A percentile compares a stretch with the other conserved stretches of the same genome.
phyloP scores from a whole-genome alignment of 2,113 vertebrate species.

The Columba janthina region DNA sequence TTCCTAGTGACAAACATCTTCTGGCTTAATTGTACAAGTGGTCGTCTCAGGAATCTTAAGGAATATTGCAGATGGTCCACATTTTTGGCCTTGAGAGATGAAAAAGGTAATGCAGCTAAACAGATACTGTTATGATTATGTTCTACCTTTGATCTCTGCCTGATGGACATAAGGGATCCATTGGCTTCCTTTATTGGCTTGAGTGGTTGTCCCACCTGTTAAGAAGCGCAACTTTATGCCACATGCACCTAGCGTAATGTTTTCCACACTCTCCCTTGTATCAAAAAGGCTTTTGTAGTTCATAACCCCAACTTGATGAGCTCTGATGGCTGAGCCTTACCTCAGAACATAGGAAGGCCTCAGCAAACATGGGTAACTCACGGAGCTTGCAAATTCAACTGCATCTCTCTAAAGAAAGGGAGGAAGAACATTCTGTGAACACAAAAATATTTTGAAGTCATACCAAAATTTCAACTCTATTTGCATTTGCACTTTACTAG shows the following conservation, averaged over 20 bases:
- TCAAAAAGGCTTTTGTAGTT: neutral
- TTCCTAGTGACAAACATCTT: constrained; percentile 8
- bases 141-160: neutral
- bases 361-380: constrained; percentile 91
- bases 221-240: neutral
- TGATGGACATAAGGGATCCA: neutral
- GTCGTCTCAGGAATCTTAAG: neutral
- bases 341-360: constrained; percentile 94
- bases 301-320: neutral
- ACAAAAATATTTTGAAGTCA: neutral
- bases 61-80: neutral
- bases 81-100: neutral
- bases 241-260: neutral
- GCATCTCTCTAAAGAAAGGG: constrained; percentile 85
- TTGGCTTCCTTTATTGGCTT: neutral
- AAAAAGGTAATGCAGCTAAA: neutral
- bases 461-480: neutral
- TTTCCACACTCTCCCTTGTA: neutral
- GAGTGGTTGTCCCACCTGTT: neutral
- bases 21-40: neutral
- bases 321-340: constrained; percentile 66
- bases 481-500: neutral
- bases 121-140: neutral
- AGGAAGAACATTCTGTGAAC: neutral
- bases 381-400: constrained; percentile 83